Evolutionary conservation across 2,888 invertebrate species (phyloP).

Genomic region (Nephrotoma guestfalica): DNA sequence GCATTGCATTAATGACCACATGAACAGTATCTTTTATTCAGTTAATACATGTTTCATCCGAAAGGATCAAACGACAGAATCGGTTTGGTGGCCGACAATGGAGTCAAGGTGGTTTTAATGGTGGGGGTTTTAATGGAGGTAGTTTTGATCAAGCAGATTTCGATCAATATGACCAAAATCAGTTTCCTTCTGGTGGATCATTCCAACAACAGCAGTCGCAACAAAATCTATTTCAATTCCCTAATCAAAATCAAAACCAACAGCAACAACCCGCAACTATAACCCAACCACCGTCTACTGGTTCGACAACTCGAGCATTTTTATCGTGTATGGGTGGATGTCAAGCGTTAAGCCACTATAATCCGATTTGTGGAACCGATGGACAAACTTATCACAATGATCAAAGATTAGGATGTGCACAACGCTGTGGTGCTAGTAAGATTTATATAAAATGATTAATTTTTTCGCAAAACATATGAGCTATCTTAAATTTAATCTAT

Average conservation of each 20-base stretch:
- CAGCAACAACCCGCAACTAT: not conserved
- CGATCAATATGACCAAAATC: not conserved
- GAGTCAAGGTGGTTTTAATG: not conserved
- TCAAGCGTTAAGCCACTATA: not conserved
- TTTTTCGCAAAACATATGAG: not conserved
- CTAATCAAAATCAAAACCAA: not conserved
- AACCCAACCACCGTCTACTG: not conserved
- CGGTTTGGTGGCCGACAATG: not conserved
- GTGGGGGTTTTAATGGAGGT: not conserved
- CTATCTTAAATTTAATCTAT: not conserved
- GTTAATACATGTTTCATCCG: not conserved
- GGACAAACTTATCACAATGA: not conserved
- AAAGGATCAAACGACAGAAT: not conserved
- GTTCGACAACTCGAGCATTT: not conserved
- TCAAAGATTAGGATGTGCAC: not conserved
- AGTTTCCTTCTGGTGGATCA: not conserved
- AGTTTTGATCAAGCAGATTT: not conserved
- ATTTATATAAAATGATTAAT: not conserved
- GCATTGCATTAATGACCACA: not conserved
- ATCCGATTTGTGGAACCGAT: not conserved
- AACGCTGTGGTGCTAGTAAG: not conserved
- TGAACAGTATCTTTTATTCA: not conserved
- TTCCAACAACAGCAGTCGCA: not conserved
- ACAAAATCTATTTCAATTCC: not conserved
- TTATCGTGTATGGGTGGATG: not conserved